Evolutionary conservation across 2,113 vertebrate species (phyloP).

Genomic region (Salvelinus sp.): DNA sequence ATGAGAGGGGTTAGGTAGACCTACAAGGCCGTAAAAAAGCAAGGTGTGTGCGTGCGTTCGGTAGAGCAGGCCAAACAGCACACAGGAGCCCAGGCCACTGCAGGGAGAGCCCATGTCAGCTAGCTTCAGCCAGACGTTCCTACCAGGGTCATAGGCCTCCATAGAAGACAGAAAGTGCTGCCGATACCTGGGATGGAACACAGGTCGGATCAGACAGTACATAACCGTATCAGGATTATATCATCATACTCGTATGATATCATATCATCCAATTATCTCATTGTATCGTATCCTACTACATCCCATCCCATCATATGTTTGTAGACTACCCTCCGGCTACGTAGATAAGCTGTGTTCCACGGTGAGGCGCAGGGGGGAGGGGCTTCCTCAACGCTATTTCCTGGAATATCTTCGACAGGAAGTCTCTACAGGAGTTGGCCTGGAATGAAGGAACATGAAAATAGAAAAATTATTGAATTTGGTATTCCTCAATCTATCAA

Average conservation of each 20-base stretch:
- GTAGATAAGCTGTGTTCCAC: conserved; percentile 79
- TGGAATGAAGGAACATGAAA: conserved; percentile 17
- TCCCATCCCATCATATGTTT: neutral
- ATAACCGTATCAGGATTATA: neutral
- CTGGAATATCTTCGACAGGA: conserved; percentile 82
- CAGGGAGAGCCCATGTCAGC: conserved; percentile 70
- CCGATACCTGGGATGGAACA: conserved; percentile 57
- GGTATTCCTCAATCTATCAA: no score
- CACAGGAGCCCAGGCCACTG: conserved; percentile 78
- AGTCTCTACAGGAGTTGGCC: conserved; percentile 80
- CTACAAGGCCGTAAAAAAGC: no score
- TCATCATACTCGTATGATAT: neutral
- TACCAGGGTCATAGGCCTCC: conserved; percentile 75
- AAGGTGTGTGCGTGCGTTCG: neutral
- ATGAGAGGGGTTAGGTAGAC: no score
- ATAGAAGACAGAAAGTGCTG: conserved; percentile 70
- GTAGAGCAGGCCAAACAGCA: conserved; percentile 76
- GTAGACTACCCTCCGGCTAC: conserved; percentile 71
- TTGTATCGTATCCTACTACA: neutral
- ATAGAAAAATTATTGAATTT: neutral
- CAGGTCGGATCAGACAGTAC: neutral
- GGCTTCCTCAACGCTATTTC: conserved; percentile 79
- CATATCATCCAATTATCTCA: neutral
- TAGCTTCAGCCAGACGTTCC: conserved; percentile 71
- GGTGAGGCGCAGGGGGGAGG: conserved; percentile 67